Base-by-base conservation (phyloP, 2,797 vertebrate genomes). In the Pampus argenteus region DNA sequence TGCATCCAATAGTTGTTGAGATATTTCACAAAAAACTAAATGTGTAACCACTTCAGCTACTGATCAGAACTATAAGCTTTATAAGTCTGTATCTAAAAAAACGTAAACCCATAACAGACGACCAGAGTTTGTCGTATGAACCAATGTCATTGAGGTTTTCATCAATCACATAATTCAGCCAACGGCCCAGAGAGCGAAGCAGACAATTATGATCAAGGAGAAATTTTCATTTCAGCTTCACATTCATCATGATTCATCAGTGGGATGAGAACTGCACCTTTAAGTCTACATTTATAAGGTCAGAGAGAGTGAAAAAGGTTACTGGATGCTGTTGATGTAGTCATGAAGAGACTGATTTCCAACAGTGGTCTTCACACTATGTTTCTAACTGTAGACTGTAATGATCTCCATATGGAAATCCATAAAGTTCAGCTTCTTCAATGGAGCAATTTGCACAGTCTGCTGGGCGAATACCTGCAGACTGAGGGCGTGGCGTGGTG, bases 221-320 rank as follows among this genome's bases (percentile, higher is more conserved):
- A 40, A 22, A 22, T 56, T 50, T 38, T 66, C 71, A 70, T 69
- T 55, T 25, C 26, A 45, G 52, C 47, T 13, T 42, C 17, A 51
- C 54, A 74, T 74, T 47, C 17, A 56, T 74, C 50, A 57, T 13
- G 55, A 44, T 67, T 78, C 63, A 81, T 68, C 59, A 66, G 71
- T 14, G 8, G 31, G 61, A 55, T 48, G 55, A 67, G 23, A 63
- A 3, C 20, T 14, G 14, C 4, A 1, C 31, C 14, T n/a, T 11
- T 42, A 4, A 17, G 38, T 22, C n/a, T 13, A 20, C 3, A 9
- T 22, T 55, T 14, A 25, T 22, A 18, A 71, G 62, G 51, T 48
- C 51, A 57, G 47, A 68, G 26, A 47, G 63, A 47, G 31, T 28
- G 26, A 34, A 6, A 34, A 6, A 47, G 65, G 61, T 52, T 26